These are phyloP conservation scores for Galemys pyrenaicus DNA, from an alignment of 2,113 vertebrate genomes.

Conservation along the genomic window DNA sequence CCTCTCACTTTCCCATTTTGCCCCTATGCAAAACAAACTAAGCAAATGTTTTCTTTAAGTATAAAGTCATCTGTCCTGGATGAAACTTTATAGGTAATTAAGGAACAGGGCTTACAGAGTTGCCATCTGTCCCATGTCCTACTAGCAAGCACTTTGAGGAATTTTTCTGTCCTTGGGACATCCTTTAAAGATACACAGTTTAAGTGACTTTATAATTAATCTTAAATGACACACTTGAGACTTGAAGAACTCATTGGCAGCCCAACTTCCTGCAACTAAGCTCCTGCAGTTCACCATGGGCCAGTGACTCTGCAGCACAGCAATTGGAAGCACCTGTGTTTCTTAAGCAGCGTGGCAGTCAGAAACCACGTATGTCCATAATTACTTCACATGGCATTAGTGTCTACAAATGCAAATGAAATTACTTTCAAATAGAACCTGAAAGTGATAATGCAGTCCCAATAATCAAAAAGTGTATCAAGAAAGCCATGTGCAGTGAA, in stretches of 20 bases:
- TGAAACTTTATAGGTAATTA: not conserved
- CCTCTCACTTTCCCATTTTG: not conserved
- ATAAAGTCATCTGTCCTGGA: not conserved
- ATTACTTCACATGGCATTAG: not conserved
- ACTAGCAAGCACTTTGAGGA: not conserved
- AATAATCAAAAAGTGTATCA: not conserved
- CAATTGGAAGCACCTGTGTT: not conserved
- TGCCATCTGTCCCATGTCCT: not conserved
- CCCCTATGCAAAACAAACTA: not conserved
- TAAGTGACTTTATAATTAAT: not conserved
- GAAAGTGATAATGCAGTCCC: not conserved
- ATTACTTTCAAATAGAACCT: not conserved
- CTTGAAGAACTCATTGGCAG: not conserved
- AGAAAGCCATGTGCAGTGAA: not conserved
- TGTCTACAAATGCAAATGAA: not conserved
- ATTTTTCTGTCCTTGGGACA: not conserved
- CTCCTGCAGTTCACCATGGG: no score
- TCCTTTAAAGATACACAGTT: not conserved
- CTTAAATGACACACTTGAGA: not conserved
- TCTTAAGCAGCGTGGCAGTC: not conserved
- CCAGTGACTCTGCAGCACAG: not conserved
- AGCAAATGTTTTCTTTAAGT: not conserved
- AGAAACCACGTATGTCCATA: not conserved
- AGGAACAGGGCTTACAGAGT: not conserved
- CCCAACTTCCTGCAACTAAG: not conserved